Percentiles rank a stretch among this genome's conserved stretches.
Conservation (phyloP, 2,113 vertebrate genomes). For the Phaethon lepturus region DNA sequence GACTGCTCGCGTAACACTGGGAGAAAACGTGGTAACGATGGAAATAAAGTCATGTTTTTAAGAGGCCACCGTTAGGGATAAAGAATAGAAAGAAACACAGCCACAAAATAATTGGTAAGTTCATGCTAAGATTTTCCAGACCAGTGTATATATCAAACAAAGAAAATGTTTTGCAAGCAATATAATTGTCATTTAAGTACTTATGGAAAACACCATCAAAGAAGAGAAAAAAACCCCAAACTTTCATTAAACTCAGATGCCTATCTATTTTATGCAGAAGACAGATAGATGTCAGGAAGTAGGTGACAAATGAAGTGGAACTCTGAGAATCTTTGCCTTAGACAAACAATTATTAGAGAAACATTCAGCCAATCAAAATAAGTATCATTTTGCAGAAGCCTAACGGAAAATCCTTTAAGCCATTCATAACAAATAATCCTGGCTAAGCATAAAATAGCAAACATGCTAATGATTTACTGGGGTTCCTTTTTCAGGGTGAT, state of each 20-base stretch:
- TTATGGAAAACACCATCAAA: slow-evolving; percentile 51
- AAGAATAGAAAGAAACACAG: not conserved
- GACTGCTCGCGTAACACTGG: not conserved
- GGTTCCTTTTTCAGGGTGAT: not conserved
- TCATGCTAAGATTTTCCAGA: slow-evolving; percentile 44
- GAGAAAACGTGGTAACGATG: not conserved
- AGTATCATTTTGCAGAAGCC: not conserved
- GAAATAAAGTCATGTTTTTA: not conserved
- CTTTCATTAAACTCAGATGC: slow-evolving; percentile 19
- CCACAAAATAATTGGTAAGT: not conserved
- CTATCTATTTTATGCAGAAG: slow-evolving; percentile 15
- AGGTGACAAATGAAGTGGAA: slow-evolving; percentile 56
- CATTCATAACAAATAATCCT: not conserved
- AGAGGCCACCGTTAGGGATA: not conserved
- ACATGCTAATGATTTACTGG: not conserved
- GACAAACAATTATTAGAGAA: slow-evolving; percentile 26
- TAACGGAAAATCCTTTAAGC: not conserved
- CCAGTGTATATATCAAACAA: not conserved
- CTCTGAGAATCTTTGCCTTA: slow-evolving; percentile 28
- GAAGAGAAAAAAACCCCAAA: slow-evolving; percentile 1
- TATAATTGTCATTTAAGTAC: not conserved
- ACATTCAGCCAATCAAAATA: slow-evolving; percentile 11
- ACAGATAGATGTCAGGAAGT: slow-evolving; percentile 48
- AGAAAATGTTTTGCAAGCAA: not conserved
- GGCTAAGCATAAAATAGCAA: not conserved